A percentile compares a stretch with the other conserved stretches of the same genome.
phyloP scores from a whole-genome alignment of 2,113 vertebrate genomes.

The Alosa alosa region DNA sequence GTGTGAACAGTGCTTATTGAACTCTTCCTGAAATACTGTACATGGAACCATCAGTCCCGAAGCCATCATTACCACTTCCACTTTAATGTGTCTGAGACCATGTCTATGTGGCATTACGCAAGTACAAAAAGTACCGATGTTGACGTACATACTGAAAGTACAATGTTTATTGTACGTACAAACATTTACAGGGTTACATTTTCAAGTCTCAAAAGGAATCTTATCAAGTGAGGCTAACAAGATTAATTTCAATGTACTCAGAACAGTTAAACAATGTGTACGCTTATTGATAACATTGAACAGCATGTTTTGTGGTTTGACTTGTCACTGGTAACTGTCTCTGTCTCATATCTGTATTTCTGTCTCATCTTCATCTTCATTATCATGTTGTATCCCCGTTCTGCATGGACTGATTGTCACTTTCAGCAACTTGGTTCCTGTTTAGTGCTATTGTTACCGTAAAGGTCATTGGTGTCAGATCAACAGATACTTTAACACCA shows the following conservation, averaged over 20 bases:
- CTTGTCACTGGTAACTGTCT: too few species aligned
- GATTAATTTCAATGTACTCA: too few species aligned
- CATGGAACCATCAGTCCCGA: not conserved
- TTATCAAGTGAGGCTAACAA: too few species aligned
- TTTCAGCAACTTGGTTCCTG: not conserved
- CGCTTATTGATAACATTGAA: too few species aligned
- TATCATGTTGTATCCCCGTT: not conserved
- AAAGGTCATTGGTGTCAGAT: not conserved
- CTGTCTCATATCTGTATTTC: not conserved
- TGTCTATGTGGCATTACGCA: not conserved
- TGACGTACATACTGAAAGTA: too few species aligned
- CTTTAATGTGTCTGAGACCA: not conserved
- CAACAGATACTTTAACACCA: not conserved
- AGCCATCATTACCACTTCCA: not conserved
- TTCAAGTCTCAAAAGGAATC: too few species aligned
- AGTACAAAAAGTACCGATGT: too few species aligned
- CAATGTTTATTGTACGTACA: too few species aligned
- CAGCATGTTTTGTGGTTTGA: too few species aligned
- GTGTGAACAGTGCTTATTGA: not conserved
- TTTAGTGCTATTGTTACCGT: not conserved
- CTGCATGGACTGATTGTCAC: not conserved
- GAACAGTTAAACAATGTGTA: too few species aligned
- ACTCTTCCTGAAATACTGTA: not conserved
- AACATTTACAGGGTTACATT: too few species aligned
- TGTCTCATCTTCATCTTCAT: not conserved